Base-by-base conservation (phyloP, 64 coral and sea anemone genomes). In the Stylophora pistillata region DNA sequence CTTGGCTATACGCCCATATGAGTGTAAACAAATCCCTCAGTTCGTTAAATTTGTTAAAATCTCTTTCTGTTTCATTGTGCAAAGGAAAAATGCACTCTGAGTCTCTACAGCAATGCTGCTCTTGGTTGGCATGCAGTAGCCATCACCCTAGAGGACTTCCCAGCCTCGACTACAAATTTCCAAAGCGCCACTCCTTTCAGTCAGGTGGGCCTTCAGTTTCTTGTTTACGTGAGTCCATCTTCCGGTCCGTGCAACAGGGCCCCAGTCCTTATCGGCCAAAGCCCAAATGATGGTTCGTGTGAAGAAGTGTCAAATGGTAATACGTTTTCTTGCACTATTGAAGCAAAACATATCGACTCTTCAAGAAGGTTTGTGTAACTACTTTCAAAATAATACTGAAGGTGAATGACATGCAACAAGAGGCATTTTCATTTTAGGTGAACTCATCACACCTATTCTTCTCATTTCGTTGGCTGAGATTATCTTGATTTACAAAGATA, bases 301-400 rank as follows among this genome's bases (percentile, higher is more conserved):
- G 79, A 84, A 54, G 89, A 91, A 56, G 18, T 85, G 34, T 27
- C 29, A 4, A 9, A 62, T 17, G 89, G 89, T 15, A 14, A n/a
- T 6, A 91, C 55, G 2, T 91, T 84, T 31, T 59, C 59, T 28
- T 73, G 56, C 41, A 14, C 13, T 23, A 75, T 91, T 85, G 89
- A 83, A 75, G 89, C 74, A 27, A 91, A 91, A 53, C 89, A 91
- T 58, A 10, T 91, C 17, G 89, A 91, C 15, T 91, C 89, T 30
- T 71, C 55, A 21, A 85, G 89, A 75, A 61, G 58, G 89, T 91
- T 4, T 47, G 37, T 47, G 37, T 47, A 4, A 47, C 37, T 47
- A 7, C n/a, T n/a, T n/a, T n/a, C n/a, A n/a, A n/a, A n/a, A n/a
- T n/a, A n/a, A n/a, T n/a, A n/a, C n/a, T n/a, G n/a, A n/a, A n/a